Evolutionary conservation across 1,140 invertebrate species (phyloP), one percentile per base, ranked within the genome.

Genomic region (Drosophila neocordata): DNA sequence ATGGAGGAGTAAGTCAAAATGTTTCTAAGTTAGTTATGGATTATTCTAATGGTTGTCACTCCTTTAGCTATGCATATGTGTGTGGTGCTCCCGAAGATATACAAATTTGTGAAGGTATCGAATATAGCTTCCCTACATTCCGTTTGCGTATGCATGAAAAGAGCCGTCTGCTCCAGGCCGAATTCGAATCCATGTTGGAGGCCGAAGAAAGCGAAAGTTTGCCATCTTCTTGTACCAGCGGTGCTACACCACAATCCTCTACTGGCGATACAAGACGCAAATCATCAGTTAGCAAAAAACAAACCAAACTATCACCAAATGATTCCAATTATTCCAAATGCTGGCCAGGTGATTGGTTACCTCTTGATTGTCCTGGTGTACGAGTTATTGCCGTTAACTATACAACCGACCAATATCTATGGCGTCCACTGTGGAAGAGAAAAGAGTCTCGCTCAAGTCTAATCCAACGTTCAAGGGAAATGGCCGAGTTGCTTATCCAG

Each of bases 341-440:
- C 72, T 96, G 95, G 95, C 95, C 95, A 0, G 92, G 92, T 18
- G 95, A 95, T 77, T 95, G 95, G 95, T 80, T 95, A 11, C 94
- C 93, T 0, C 77, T 93, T 24, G 95, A 95, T 75, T 95, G 93
- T 91, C 95, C 95, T 0, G 93, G 93, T 0, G 94, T 93, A 0
- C 92, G 95, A 48, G 93, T 95, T 0, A 94, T 95, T 18, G 94
- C 94, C n/a, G 82, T 96, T 0, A 95, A 94, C 87, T 96, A 95
- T 73, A 95, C 95, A 0, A 95, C 95, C 1, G 95, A 95, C 73
- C 94, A 93, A 2, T 93, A 95, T 81, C 83, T 95, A 6, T 95
- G 95, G 95, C 92, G 94, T 58, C 95, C 95, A 0, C 79, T 95
- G 18, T 95, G 95, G 95, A 92, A 95, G 18, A 93, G 93, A 64